Evolutionary conservation across 2,797 vertebrate species (phyloP).

Genomic region (Zalophus californianus): DNA sequence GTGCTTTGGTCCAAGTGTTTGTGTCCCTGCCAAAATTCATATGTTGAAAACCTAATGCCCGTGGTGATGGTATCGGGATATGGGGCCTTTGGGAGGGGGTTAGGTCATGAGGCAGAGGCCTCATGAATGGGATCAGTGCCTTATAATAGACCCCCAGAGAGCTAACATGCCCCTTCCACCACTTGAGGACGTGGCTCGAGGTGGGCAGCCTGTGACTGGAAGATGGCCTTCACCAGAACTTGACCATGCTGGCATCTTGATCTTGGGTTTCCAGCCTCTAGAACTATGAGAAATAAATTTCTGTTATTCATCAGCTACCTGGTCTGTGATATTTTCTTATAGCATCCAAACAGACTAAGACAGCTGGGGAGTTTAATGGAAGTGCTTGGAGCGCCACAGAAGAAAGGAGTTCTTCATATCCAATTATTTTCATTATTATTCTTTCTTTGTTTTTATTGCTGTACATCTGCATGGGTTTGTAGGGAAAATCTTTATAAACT

Average conservation of each 20-base stretch:
- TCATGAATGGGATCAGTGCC: background rate
- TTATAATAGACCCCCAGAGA: background rate
- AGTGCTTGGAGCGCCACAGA: background rate
- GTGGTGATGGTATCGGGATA: background rate
- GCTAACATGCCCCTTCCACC: background rate
- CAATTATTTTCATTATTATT: background rate
- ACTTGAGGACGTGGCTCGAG: background rate
- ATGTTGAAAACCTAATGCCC: background rate
- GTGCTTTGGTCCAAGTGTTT: background rate
- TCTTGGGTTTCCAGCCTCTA: background rate
- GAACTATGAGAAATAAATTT: background rate
- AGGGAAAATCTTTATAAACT: background rate
- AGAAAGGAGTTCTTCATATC: background rate
- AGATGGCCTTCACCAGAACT: background rate
- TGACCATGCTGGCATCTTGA: background rate
- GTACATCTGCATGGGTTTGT: background rate
- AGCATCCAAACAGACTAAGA: background rate
- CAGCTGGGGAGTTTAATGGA: background rate
- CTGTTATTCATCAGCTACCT: background rate
- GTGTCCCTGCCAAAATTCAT: background rate
- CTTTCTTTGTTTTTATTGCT: slow-evolving; percentile 9
- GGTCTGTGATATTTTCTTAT: background rate
- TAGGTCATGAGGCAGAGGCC: background rate
- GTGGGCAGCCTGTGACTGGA: background rate
- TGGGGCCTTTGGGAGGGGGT: background rate